These are phyloP conservation scores for Orcinus orca DNA, from an alignment of 2,113 vertebrate species.

Conservation along the genomic window DNA sequence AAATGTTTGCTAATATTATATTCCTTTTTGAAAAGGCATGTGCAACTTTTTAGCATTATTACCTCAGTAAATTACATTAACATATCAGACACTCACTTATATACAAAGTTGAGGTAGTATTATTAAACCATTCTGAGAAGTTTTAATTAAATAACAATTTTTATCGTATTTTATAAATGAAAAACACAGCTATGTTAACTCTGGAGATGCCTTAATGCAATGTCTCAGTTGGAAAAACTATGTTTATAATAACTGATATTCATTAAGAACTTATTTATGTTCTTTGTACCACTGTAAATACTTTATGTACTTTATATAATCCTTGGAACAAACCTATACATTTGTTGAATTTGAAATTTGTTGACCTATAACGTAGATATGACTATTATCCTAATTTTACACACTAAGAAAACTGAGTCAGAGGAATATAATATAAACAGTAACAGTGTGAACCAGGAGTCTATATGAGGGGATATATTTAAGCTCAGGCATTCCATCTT, in stretches of 20 bases:
- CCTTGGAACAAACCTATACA: background rate
- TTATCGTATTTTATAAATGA: background rate
- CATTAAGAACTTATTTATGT: background rate
- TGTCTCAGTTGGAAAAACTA: background rate
- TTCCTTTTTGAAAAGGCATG: background rate
- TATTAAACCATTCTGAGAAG: background rate
- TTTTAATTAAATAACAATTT: conserved; percentile 20
- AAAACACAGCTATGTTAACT: background rate
- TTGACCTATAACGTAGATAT: background rate
- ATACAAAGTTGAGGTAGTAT: background rate
- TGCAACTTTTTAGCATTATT: background rate
- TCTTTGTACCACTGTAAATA: background rate
- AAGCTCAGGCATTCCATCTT: background rate
- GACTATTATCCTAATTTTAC: background rate
- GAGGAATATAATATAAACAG: background rate
- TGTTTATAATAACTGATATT: background rate
- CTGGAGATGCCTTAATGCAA: background rate
- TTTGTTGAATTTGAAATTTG: background rate
- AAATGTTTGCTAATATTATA: background rate
- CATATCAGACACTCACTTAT: background rate
- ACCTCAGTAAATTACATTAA: background rate
- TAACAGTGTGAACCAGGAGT: background rate
- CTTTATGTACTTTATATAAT: background rate
- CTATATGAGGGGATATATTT: background rate
- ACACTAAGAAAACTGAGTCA: background rate